phyloP scores from a whole-genome alignment of 2,797 vertebrate genomes.

The Lemur catta region DNA sequence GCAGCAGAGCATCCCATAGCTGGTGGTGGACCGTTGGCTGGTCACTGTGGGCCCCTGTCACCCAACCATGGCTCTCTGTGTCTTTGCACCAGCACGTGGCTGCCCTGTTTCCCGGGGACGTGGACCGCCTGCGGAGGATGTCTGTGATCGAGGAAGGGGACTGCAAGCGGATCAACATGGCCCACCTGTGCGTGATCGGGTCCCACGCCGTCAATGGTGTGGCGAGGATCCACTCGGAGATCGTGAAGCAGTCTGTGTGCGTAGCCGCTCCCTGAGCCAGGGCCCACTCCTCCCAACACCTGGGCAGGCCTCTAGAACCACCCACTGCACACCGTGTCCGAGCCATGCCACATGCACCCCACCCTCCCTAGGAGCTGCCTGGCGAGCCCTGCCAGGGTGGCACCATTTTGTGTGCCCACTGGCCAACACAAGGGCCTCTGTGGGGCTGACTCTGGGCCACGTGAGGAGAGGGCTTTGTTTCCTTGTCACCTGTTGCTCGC shows the following conservation, averaged over 20 bases:
- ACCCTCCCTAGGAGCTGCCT: background rate
- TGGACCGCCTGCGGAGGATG: constrained; percentile 88
- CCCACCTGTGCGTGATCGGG: constrained; percentile 90
- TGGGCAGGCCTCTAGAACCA: background rate
- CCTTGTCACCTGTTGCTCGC: background rate
- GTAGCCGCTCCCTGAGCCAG: constrained; percentile 40
- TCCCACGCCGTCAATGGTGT: constrained; percentile 89
- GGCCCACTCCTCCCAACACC: background rate
- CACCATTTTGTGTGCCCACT: background rate
- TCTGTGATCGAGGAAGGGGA: constrained; percentile 90
- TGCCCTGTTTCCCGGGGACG: constrained; percentile 87
- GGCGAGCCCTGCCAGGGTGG: background rate
- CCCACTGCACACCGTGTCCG: too few species aligned
- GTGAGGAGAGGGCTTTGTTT: background rate
- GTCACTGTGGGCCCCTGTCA: background rate
- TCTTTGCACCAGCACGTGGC: constrained; percentile 82
- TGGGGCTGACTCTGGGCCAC: background rate
- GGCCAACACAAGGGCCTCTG: background rate
- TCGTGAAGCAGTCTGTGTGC: constrained; percentile 90
- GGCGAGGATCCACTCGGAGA: constrained; percentile 90
- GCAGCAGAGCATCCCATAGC: background rate
- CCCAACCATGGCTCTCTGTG: background rate
- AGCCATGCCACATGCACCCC: background rate
- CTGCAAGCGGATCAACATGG: constrained; percentile 92
- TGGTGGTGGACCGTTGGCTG: background rate